phyloP scores from a whole-genome alignment of 1,140 invertebrate genomes.

The Lethrus apterus region DNA sequence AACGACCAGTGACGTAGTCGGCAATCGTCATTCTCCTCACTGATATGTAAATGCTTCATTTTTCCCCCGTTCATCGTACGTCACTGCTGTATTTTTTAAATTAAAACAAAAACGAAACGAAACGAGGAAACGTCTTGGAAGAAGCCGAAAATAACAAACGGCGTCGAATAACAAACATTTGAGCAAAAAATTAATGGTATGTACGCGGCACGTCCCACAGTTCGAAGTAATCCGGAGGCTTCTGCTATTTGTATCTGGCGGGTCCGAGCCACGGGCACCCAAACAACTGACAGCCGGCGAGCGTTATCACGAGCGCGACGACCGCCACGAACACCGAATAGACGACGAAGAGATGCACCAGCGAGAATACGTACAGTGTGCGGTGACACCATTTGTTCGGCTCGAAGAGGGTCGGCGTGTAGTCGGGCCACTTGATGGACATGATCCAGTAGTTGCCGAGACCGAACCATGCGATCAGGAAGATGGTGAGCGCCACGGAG shows the following conservation, averaged over 20 bases:
- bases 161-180: too few species aligned
- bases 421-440: conserved; percentile 66
- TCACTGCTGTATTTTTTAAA: too few species aligned
- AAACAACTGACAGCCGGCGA: conserved; percentile 58
- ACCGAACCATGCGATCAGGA: conserved; percentile 68
- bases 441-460: conserved; percentile 77
- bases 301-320: conserved; percentile 50
- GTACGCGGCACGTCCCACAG: too few species aligned
- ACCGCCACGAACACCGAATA: conserved; percentile 54
- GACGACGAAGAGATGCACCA: conserved; percentile 63
- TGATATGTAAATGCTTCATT: too few species aligned
- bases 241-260: conserved; percentile 54
- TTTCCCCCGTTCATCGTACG: too few species aligned
- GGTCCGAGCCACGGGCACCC: conserved; percentile 59
- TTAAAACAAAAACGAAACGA: too few species aligned
- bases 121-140: too few species aligned
- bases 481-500: conserved; percentile 52
- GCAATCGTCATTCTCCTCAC: too few species aligned
- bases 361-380: conserved; percentile 68
- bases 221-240: too few species aligned
- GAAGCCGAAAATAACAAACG: too few species aligned
- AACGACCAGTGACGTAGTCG: too few species aligned
- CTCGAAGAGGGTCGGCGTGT: conserved; percentile 57
- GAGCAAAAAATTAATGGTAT: too few species aligned
- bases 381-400: conserved; percentile 69